phyloP scores from a whole-genome alignment of 2,888 invertebrate species.

The Heliconius hortense region DNA sequence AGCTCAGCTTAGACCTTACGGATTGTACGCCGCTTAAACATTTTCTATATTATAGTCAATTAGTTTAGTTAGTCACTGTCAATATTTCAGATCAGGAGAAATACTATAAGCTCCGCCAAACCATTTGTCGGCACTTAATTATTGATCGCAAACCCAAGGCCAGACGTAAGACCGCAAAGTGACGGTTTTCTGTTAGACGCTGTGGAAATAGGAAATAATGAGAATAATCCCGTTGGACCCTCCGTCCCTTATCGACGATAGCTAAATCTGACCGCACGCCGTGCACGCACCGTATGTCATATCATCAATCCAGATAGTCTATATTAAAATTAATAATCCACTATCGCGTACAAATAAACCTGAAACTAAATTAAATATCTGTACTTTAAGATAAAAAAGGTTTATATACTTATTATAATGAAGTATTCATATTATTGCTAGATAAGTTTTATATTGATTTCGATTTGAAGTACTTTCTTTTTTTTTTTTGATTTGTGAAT shows the following conservation, averaged over 20 bases:
- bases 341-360: constrained; percentile 67
- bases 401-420: constrained; percentile 6
- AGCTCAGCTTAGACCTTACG: no score
- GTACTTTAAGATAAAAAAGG: constrained; percentile 37
- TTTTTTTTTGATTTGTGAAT: neutral
- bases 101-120: neutral
- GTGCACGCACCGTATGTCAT: constrained; percentile 63
- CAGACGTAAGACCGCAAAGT: constrained; percentile 44
- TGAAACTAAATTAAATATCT: neutral
- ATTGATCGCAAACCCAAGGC: constrained; percentile 34
- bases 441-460: constrained; percentile 4
- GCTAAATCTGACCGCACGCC: constrained; percentile 66
- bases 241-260: constrained; percentile 73
- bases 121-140: constrained; percentile 13
- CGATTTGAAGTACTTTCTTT: neutral
- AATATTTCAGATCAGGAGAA: neutral
- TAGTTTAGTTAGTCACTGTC: neutral
- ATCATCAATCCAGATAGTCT: constrained; percentile 44
- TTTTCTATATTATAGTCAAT: neutral
- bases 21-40: neutral
- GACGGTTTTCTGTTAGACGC: constrained; percentile 47
- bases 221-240: constrained; percentile 66
- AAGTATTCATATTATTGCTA: constrained; percentile 10
- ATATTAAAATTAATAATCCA: constrained; percentile 70
- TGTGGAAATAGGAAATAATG: constrained; percentile 68